Conservation (phyloP, 2,113 vertebrate genomes). For the Sterrhoptilus dennistouni region DNA sequence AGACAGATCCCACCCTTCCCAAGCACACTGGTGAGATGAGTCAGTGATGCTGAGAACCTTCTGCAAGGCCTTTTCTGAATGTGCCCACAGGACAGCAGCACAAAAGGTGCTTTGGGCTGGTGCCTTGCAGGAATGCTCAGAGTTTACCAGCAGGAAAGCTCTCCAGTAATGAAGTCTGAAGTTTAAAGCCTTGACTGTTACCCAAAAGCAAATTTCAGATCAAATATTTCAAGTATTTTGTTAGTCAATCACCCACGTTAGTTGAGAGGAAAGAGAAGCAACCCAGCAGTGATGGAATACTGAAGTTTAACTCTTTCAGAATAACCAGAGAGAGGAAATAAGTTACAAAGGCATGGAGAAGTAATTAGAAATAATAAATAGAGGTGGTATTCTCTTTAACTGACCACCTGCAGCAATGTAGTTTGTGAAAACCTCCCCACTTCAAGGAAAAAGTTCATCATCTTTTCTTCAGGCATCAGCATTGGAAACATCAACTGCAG, state of each 20-base stretch:
- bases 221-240: not conserved
- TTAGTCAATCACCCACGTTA: not conserved
- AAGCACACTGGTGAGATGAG: rapidly evolving
- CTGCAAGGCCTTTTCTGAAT: not conserved
- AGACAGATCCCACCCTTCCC: not conserved
- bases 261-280: not conserved
- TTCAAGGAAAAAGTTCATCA: not conserved
- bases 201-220: constrained; percentile 3
- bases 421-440: not conserved
- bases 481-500: not conserved
- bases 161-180: not conserved
- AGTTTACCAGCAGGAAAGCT: not conserved
- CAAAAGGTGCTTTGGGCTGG: not conserved
- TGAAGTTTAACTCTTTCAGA: not conserved
- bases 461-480: not conserved
- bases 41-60: rapidly evolving
- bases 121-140: not conserved
- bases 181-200: not conserved
- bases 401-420: not conserved
- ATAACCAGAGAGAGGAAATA: not conserved
- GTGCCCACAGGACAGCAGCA: not conserved
- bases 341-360: not conserved
- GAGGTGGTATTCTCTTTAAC: not conserved
- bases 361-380: not conserved
- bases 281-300: not conserved